Evolutionary conservation across 2,888 invertebrate species (phyloP).

Genomic region (Chironomus riparius): DNA sequence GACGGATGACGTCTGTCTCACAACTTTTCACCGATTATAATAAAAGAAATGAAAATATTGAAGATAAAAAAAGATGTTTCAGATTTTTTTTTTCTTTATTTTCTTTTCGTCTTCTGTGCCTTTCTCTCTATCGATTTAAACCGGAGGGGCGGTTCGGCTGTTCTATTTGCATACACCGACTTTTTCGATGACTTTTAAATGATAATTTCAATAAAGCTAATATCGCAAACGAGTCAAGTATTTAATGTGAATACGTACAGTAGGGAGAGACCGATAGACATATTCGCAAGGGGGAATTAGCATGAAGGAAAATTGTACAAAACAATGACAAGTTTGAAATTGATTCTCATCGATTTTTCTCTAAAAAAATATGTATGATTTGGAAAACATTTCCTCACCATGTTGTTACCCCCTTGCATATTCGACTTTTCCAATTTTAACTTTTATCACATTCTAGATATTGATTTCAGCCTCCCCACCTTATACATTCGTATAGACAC

Average conservation of each 20-base stretch:
- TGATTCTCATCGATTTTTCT: no score
- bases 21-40: slow-evolving; percentile 7
- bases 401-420: no score
- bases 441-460: not conserved
- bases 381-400: no score
- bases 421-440: not conserved
- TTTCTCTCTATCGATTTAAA: not conserved
- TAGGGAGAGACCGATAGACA: not conserved
- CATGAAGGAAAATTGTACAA: no score
- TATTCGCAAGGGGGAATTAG: no score
- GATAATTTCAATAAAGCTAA: not conserved
- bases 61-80: not conserved
- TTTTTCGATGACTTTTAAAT: not conserved
- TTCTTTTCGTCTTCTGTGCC: no score
- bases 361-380: no score
- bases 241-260: not conserved
- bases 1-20: slow-evolving; percentile 5
- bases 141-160: not conserved
- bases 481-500: no score
- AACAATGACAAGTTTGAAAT: no score
- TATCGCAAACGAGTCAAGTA: not conserved
- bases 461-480: not conserved
- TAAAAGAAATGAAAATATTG: not conserved
- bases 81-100: no score
- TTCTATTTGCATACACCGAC: not conserved